A percentile compares a stretch with the other conserved stretches of the same genome.
These are phyloP conservation scores for Cancer borealis DNA, from an alignment of 2,888 invertebrate genomes.

Conservation along the genomic window DNA sequence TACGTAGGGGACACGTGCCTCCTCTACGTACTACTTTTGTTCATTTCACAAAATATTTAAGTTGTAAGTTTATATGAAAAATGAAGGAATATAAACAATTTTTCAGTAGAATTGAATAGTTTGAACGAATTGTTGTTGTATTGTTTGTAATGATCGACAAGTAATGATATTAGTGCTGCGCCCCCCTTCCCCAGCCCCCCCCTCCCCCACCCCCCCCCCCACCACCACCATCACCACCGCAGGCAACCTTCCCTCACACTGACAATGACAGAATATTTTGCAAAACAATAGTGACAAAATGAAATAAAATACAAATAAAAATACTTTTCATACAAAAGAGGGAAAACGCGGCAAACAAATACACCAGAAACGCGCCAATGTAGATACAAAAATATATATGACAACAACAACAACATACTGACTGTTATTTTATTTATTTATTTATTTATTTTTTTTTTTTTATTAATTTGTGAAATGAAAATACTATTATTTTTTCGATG, in stretches of 20 bases:
- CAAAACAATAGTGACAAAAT: neutral
- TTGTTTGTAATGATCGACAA: neutral
- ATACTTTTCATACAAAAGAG: neutral
- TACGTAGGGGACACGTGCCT: neutral
- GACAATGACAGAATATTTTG: conserved; percentile 13
- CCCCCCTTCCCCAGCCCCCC: too few relatives aligned
- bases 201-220: too few relatives aligned
- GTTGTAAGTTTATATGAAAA: neutral
- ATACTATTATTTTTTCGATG: neutral
- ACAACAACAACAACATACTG: neutral
- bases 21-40: neutral
- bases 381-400: neutral
- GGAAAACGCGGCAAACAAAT: neutral
- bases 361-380: neutral
- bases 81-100: neutral
- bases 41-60: neutral
- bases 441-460: neutral
- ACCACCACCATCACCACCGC: too few relatives aligned
- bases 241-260: neutral
- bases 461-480: neutral
- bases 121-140: neutral
- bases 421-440: too few relatives aligned
- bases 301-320: neutral
- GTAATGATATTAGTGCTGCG: neutral
- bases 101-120: neutral